Percentiles rank a stretch among this genome's conserved stretches.
Conservation (phyloP, 2,797 vertebrate species). For the Melanotaenia nigrans region DNA sequence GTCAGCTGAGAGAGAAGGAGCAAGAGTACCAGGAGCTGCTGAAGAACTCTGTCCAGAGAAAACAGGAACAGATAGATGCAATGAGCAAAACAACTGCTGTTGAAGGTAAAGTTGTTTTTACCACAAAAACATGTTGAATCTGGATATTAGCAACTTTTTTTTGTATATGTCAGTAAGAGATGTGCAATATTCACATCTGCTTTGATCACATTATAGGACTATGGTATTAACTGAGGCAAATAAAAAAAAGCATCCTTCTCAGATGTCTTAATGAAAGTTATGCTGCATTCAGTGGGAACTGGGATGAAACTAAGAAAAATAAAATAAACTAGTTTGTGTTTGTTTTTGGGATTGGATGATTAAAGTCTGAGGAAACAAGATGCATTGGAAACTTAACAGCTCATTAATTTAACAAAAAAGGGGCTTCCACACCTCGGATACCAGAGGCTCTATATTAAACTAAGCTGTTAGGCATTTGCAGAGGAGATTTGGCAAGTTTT, state of each 20-base stretch:
- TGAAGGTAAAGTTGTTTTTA: slow-evolving; percentile 56
- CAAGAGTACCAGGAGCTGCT: slow-evolving; percentile 85
- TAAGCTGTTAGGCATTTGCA: no score
- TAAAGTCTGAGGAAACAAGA: neutral
- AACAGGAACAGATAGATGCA: slow-evolving; percentile 58
- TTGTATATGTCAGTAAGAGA: neutral
- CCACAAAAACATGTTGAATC: neutral
- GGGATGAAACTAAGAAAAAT: neutral
- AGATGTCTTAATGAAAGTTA: neutral
- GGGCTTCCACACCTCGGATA: neutral
- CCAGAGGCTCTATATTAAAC: neutral
- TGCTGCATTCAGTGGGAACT: neutral
- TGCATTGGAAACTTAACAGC: neutral
- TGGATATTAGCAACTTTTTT: neutral
- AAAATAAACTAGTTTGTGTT: neutral
- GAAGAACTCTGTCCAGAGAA: slow-evolving; percentile 63
- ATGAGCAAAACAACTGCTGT: slow-evolving; percentile 37
- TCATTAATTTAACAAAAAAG: neutral
- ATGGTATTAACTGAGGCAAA: no score
- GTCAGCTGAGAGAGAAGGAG: slow-evolving; percentile 86
- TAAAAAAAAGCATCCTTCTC: no score
- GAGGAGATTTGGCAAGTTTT: no score
- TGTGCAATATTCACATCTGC: neutral
- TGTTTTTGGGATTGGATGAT: neutral
- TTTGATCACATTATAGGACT: neutral